Base-by-base conservation (phyloP, 2,888 invertebrate species). In the Mimumesa dahlbomi region DNA sequence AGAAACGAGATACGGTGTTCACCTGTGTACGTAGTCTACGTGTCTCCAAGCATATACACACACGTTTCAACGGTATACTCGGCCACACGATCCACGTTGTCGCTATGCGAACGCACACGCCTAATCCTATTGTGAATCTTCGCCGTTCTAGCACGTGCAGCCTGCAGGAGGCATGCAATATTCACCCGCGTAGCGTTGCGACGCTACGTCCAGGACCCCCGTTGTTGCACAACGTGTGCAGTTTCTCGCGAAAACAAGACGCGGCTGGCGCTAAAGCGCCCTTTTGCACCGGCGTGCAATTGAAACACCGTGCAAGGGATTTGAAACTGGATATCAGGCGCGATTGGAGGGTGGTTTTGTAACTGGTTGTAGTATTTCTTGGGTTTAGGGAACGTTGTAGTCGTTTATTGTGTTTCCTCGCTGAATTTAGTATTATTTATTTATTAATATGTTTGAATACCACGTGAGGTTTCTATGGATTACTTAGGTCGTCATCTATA, bases 221-320 rank as follows among this genome's bases (percentile, higher is more conserved):
- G 34, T 36, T 46, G 59, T 73, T 48, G 38, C 36, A 42, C 46
- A 9, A 34, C 7, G 53, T 42, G 40, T 29, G 29, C 22, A 19
- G 31, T 49, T n/a, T n/a, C n/a, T 34, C 31, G 48, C 34, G 56
- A 54, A 57, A 74, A 72, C 56, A 56, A 75, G 54, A 52, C 43
- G 45, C 50, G 48, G 18, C 54, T 22, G 57, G 21, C 29, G 42
- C 34, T 45, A 25, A 61, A 57, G 53, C 38, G 64, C 56, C 75
- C 48, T 52, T n/a, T n/a, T 74, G 64, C 48, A 50, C 36, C 46
- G 31, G 31, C 40, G 48, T 43, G 65, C 21, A 59, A 48, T 65
- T 65, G 43, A 18, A 40, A n/a, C 19, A 29, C 52, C 31, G 11
- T 64, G 57, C 64, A n/a, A 68, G 57, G 67, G 64, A 58, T 52